Evolutionary conservation across 2,113 vertebrate genomes (phyloP).

Genomic region (Triplophysa siluroides): DNA sequence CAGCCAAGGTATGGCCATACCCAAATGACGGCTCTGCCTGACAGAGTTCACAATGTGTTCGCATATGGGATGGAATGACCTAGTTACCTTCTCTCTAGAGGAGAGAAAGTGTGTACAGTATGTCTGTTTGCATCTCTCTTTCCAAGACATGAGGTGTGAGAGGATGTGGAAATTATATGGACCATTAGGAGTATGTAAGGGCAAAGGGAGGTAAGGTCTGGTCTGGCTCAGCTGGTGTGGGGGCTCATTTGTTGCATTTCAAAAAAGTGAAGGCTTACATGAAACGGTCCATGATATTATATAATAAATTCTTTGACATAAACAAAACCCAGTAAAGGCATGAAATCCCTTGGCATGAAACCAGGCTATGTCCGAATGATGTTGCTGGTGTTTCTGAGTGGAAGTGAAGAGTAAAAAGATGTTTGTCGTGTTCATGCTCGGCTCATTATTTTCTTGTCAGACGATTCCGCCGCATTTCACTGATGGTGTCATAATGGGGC

Average conservation of each 20-base stretch:
- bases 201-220: constrained; percentile 29
- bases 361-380: constrained; percentile 6
- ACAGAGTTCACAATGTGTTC: constrained; percentile 43
- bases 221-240: constrained; percentile 35
- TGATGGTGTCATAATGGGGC: constrained; percentile 37
- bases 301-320: background rate
- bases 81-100: constrained; percentile 42
- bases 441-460: constrained; percentile 33
- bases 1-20: no score
- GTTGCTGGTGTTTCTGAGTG: background rate
- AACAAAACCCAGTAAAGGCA: background rate
- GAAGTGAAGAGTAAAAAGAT: constrained; percentile 21
- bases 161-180: background rate
- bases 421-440: constrained; percentile 25
- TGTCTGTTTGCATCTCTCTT: constrained; percentile 33
- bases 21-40: background rate
- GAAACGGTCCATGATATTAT: background rate
- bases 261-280: background rate
- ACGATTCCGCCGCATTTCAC: constrained; percentile 6
- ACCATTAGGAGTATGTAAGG: constrained; percentile 11
- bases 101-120: constrained; percentile 20
- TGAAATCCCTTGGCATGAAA: constrained; percentile 4
- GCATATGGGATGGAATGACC: constrained; percentile 47
- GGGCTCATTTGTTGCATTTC: constrained; percentile 16
- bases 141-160: constrained; percentile 6